Evolutionary conservation across 2,888 invertebrate genomes (phyloP).

Genomic region (Tipula unca): DNA sequence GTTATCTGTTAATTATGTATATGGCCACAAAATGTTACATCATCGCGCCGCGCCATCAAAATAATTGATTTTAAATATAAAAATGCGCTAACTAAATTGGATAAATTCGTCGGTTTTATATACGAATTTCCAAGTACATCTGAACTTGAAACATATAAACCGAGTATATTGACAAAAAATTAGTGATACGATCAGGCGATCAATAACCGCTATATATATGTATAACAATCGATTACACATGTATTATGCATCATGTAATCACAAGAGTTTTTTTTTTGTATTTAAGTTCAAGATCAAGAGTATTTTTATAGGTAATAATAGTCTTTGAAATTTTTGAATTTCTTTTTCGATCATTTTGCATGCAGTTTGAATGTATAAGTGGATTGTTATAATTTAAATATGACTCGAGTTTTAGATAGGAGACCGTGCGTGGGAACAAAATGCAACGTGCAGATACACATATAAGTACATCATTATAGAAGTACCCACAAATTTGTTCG

Average conservation of each 20-base stretch:
- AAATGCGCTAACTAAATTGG: not conserved
- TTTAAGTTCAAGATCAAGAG: not conserved
- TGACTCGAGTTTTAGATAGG: not conserved
- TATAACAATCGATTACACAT: not conserved
- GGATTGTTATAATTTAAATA: not conserved
- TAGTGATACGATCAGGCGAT: not conserved
- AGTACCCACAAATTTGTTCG: no score
- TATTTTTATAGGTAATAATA: not conserved
- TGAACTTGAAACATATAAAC: not conserved
- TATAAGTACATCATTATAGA: no score
- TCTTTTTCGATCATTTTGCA: not conserved
- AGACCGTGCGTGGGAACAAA: not conserved
- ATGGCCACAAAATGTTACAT: not conserved
- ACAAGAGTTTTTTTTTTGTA: not conserved
- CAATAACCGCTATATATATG: not conserved
- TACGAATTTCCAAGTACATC: not conserved
- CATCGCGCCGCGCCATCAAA: not conserved
- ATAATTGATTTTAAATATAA: no score
- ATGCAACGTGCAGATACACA: not conserved
- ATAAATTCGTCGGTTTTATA: not conserved
- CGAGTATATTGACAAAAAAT: not conserved
- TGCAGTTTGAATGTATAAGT: not conserved
- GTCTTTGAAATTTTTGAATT: not conserved
- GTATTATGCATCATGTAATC: not conserved
- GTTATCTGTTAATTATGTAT: not conserved